These are phyloP conservation scores for Danio jaintianensis DNA, from an alignment of 2,797 vertebrate species.

Conservation along the genomic window DNA sequence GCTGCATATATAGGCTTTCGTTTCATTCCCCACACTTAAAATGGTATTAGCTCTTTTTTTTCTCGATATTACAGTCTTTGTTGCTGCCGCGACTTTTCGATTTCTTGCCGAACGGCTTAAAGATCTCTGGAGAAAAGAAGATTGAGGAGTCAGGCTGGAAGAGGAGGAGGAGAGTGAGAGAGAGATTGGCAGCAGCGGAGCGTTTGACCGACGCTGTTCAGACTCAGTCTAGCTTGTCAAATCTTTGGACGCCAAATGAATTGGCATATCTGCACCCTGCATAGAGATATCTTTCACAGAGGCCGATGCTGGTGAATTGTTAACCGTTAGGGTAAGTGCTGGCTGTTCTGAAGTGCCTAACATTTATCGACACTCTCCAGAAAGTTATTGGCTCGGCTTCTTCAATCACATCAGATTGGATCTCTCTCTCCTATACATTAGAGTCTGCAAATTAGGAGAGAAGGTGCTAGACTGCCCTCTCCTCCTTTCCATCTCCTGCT, in stretches of 20 bases:
- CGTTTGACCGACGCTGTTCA: conserved; percentile 94
- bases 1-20: conserved; percentile 70
- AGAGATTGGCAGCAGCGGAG: conserved; percentile 79
- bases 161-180: conserved; percentile 59
- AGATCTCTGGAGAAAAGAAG: conserved; percentile 68
- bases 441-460: conserved; percentile 56
- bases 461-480: conserved; percentile 53
- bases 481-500: conserved; percentile 60
- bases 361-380: conserved; percentile 28
- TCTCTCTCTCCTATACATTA: conserved; percentile 56
- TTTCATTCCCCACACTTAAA: conserved; percentile 78
- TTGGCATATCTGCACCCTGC: conserved; percentile 89
- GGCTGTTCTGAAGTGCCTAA: conserved; percentile 24
- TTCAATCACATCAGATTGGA: conserved; percentile 63
- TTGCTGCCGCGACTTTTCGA: conserved; percentile 87
- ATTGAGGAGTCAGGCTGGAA: conserved; percentile 69
- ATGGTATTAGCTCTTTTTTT: conserved; percentile 72
- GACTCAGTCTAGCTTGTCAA: conserved; percentile 97
- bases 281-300: conserved; percentile 93
- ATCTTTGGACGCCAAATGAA: conserved; percentile 92
- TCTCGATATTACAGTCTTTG: conserved; percentile 71
- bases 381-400: conserved; percentile 50
- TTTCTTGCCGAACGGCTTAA: conserved; percentile 81
- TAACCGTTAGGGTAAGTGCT: conserved; percentile 46
- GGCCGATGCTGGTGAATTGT: conserved; percentile 72